These are phyloP conservation scores for Notoglanidium macrostoma DNA, from an alignment of 2,797 vertebrate species.

Conservation along the genomic window DNA sequence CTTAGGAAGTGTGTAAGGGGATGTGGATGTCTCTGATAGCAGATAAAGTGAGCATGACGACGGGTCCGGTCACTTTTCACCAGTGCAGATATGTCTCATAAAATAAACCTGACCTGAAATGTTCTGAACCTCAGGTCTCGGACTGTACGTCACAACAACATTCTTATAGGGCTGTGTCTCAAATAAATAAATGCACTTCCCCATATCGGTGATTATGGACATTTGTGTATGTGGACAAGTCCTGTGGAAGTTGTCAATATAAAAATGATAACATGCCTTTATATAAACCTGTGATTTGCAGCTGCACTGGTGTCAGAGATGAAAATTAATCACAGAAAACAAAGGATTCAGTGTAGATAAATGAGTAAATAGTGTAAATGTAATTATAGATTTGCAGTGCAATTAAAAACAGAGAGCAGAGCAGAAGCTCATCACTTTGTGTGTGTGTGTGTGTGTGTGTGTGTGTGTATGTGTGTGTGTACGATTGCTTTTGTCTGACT, in stretches of 20 bases:
- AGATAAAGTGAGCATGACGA: background rate
- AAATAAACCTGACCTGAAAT: background rate
- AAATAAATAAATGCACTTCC: background rate
- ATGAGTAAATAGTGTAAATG: background rate
- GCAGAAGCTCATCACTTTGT: background rate
- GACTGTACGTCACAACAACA: background rate
- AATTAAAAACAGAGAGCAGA: background rate
- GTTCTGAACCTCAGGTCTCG: background rate
- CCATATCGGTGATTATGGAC: background rate
- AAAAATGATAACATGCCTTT: background rate
- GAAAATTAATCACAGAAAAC: background rate
- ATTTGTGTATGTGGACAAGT: background rate
- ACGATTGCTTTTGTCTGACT: background rate
- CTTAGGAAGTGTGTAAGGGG: background rate
- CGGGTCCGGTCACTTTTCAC: no score
- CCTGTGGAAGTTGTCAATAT: background rate
- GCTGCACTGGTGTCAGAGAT: background rate
- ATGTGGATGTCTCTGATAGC: background rate
- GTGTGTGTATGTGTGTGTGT: background rate
- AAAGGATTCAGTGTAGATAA: background rate
- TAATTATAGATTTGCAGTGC: background rate
- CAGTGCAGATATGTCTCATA: background rate
- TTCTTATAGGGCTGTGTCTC: background rate
- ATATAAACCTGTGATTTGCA: background rate
- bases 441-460: constrained; percentile 1